Evolutionary conservation across 2,888 invertebrate genomes (phyloP).

Genomic region (Meganola albula): DNA sequence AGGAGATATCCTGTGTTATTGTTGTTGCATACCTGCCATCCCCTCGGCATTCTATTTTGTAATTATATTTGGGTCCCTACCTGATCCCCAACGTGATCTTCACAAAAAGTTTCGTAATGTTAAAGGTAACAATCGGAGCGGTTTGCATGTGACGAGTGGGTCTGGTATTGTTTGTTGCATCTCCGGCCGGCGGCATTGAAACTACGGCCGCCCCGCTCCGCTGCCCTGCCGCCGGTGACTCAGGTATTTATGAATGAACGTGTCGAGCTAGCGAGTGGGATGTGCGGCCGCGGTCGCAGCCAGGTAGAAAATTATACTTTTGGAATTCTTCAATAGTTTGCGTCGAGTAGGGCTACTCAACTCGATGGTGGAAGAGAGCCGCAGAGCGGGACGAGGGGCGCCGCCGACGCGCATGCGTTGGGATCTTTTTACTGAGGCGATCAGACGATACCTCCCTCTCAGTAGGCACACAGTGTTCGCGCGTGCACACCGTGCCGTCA

Average conservation of each 20-base stretch:
- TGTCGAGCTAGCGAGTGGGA: conserved; percentile 62
- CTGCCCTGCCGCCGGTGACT: conserved; percentile 37
- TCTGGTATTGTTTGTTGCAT: conserved; percentile 43
- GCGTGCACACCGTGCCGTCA: conserved; percentile 76
- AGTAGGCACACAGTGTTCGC: conserved; percentile 66
- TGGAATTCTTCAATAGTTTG: conserved; percentile 70
- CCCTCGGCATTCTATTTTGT: conserved; percentile 51
- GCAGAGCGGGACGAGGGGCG: conserved; percentile 74
- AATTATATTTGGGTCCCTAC: conserved; percentile 68
- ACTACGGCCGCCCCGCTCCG: conserved; percentile 41
- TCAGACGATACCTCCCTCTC: conserved; percentile 68
- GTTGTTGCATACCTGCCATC: conserved; percentile 52
- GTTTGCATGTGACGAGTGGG: conserved; percentile 48
- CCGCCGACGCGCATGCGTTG: conserved; percentile 68
- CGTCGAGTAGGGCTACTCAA: conserved; percentile 66
- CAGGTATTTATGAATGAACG: conserved; percentile 78
- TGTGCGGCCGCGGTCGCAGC: conserved; percentile 59
- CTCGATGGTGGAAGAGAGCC: conserved; percentile 66
- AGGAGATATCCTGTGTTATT: conserved; percentile 65
- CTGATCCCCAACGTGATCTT: conserved; percentile 59
- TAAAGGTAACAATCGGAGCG: conserved; percentile 59
- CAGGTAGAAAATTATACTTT: conserved; percentile 76
- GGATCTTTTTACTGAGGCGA: conserved; percentile 59
- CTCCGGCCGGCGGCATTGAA: conserved; percentile 40
- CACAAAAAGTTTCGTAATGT: conserved; percentile 59